A percentile compares a stretch with the other conserved stretches of the same genome.
Conservation (phyloP, 2,113 vertebrate genomes). For the Junco hyemalis region DNA sequence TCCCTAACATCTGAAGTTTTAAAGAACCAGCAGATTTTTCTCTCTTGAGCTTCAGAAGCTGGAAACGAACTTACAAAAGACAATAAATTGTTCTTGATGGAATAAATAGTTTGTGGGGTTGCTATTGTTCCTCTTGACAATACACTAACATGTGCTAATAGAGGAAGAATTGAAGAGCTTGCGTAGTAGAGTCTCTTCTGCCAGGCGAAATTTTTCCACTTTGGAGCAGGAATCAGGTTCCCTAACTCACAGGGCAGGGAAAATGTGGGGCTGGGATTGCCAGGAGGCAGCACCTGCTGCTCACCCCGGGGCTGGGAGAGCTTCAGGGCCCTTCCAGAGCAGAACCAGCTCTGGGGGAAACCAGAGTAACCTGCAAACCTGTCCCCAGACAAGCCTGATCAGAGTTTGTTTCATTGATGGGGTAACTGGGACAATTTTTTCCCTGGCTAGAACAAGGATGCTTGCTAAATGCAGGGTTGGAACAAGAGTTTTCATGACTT, state of each 20-base stretch:
- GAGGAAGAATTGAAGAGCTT: slow-evolving; percentile 67
- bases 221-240: slow-evolving; percentile 43
- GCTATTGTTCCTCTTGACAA: slow-evolving; percentile 64
- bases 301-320: fast-evolving
- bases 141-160: slow-evolving; percentile 64
- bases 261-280: not conserved
- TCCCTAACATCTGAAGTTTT: slow-evolving; percentile 67
- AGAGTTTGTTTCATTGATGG: not conserved
- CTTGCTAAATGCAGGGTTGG: not conserved
- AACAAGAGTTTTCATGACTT: not conserved
- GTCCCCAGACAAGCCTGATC: not conserved
- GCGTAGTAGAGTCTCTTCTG: slow-evolving; percentile 38
- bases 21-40: slow-evolving; percentile 60
- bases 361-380: not conserved
- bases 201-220: slow-evolving; percentile 57
- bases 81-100: slow-evolving; percentile 64
- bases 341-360: not conserved
- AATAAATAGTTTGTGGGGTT: slow-evolving; percentile 65
- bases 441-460: not conserved
- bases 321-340: not conserved
- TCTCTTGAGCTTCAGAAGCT: slow-evolving; percentile 65
- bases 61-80: slow-evolving; percentile 60
- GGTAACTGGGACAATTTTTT: not conserved
- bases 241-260: not conserved
- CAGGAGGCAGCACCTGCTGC: slow-evolving; percentile 36